Base-by-base conservation (phyloP, 1,140 invertebrate species). In the Drosophila pruinosa region DNA sequence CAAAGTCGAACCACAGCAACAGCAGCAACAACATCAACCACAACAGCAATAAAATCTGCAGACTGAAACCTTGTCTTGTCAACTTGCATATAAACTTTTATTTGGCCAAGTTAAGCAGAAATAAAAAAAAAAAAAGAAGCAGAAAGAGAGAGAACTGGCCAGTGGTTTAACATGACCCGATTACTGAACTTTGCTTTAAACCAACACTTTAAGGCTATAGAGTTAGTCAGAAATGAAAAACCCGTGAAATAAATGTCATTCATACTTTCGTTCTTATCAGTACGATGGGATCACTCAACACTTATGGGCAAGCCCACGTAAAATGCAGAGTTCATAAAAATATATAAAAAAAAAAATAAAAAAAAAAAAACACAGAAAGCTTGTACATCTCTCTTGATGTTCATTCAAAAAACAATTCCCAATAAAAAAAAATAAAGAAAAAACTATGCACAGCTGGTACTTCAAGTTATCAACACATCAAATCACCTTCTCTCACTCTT, bases 31-130 rank as follows among this genome's bases (percentile, higher is more conserved):
- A 48, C 31, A 36, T 26, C 14, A 57, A 50, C 36, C n/a, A 34
- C 31, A 1, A 31, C 28, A 34, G 10, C 31, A 68, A 57, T 34
- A 39, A 68, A 59, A 67, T 72, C 61, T 72, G 48, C 68, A 78
- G 48, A 36, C 54, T 53, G 39, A 70, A 72, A 72, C 62, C 62
- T 67, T 75, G 62, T 41, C 68, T 64, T 77, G 78, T 77, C 74
- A 74, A 78, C 79, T 75, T 57, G 69, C 69, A 82, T 70, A 70
- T 77, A 62, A 56, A 70, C 54, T 78, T 75, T 24, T 53, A 65
- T 63, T 67, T 76, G 47, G 54, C 38, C 56, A 67, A 77, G 31
- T 48, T 48, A 48, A 48, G 45, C 45, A 48, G 45, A 48, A 48
- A 31, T 48, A 6, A 21, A 22, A 72, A 68, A 22, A 56, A 52